These are phyloP conservation scores for Dromas ardeola DNA, from an alignment of 2,113 vertebrate genomes.

Conservation along the genomic window DNA sequence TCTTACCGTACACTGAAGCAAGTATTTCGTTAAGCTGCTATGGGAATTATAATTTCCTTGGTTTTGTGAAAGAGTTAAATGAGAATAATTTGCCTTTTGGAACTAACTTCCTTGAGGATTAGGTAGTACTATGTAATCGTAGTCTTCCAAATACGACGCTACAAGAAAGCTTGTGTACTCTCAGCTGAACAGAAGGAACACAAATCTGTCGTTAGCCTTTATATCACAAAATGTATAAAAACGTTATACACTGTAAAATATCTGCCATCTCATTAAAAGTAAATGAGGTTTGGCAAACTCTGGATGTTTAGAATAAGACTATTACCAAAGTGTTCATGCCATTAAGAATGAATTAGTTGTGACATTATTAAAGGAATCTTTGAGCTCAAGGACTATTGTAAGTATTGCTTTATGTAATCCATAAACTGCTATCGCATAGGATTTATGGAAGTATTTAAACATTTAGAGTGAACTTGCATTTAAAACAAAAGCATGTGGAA, in stretches of 20 bases:
- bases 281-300: constrained; percentile 28
- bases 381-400: neutral
- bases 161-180: neutral
- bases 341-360: neutral
- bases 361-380: constrained; percentile 7
- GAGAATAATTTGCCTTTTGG: neutral
- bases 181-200: constrained; percentile 24
- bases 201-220: constrained; percentile 40
- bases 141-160: neutral
- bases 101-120: neutral
- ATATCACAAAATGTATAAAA: constrained; percentile 21
- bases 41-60: neutral
- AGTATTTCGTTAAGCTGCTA: neutral
- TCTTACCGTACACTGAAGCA: neutral
- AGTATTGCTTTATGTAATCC: neutral
- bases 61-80: neutral
- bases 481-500: neutral
- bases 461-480: neutral
- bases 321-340: neutral
- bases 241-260: constrained; percentile 4
- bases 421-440: neutral
- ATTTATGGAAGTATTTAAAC: neutral
- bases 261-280: constrained; percentile 44
- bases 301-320: neutral
- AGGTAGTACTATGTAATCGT: neutral